Evolutionary conservation across 2,113 vertebrate species (phyloP).

Genomic region (Centropristis striata): DNA sequence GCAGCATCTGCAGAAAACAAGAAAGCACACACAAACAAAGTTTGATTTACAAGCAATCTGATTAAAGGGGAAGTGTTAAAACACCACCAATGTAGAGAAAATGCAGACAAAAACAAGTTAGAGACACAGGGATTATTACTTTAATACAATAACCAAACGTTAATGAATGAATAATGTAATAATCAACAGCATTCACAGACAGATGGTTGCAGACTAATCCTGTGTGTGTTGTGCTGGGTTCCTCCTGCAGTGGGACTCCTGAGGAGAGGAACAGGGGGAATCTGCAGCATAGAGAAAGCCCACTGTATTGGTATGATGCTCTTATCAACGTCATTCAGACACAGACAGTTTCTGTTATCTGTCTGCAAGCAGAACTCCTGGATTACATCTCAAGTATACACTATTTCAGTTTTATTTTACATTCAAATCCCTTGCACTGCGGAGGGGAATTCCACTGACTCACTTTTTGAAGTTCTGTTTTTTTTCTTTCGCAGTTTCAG

Average conservation of each 20-base stretch:
- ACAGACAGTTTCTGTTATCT: constrained; percentile 69
- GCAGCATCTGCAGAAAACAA: neutral
- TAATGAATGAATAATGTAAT: constrained; percentile 7
- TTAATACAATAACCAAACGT: neutral
- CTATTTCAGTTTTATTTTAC: constrained; percentile 32
- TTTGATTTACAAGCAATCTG: neutral
- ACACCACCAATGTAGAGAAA: neutral
- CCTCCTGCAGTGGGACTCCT: constrained; percentile 46
- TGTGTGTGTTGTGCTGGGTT: constrained; percentile 26
- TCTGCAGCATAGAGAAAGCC: constrained; percentile 64
- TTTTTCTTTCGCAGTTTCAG: neutral
- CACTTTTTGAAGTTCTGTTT: constrained; percentile 12
- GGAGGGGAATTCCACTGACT: constrained; percentile 31
- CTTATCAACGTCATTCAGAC: constrained; percentile 75
- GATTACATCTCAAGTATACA: constrained; percentile 37
- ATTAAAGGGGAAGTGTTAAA: neutral
- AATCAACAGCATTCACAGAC: constrained; percentile 25
- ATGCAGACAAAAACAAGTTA: neutral
- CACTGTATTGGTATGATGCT: constrained; percentile 77
- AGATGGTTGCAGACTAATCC: constrained; percentile 35
- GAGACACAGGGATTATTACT: neutral
- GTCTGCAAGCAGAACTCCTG: constrained; percentile 35
- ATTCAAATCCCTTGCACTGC: constrained; percentile 38
- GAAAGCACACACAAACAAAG: neutral
- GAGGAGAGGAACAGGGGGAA: constrained; percentile 58